These are phyloP conservation scores for Syrrhaptes paradoxus DNA, from an alignment of 2,113 vertebrate genomes.

Conservation along the genomic window DNA sequence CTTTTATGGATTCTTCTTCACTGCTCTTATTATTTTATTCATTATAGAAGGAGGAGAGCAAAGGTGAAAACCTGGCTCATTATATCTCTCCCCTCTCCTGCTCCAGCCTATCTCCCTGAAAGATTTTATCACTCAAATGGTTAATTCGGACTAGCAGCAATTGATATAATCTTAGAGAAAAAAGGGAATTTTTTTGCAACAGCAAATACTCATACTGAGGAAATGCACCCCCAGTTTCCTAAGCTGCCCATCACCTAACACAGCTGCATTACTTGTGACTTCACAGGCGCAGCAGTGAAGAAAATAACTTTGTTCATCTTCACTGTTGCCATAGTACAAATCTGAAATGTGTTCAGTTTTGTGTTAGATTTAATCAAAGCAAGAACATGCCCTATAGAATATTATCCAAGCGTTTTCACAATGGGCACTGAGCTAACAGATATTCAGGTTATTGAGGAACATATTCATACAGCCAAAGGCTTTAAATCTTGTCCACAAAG, in stretches of 20 bases:
- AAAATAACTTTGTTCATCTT: constrained; percentile 2
- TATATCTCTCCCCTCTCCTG: not conserved
- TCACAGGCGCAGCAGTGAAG: not conserved
- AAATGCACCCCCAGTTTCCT: not conserved
- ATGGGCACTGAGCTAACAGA: not conserved
- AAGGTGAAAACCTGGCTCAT: not conserved
- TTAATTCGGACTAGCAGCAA: not conserved
- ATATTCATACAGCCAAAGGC: not conserved
- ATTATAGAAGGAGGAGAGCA: not conserved
- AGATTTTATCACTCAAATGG: not conserved
- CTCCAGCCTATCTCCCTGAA: not conserved
- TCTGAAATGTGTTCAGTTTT: not conserved
- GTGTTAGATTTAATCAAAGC: not conserved
- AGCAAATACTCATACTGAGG: not conserved
- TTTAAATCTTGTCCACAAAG: not conserved
- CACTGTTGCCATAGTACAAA: not conserved
- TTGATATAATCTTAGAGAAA: not conserved
- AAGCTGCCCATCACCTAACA: not conserved
- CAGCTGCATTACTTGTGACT: not conserved
- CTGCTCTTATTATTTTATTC: not conserved
- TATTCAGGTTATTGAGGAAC: not conserved
- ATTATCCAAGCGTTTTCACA: not conserved
- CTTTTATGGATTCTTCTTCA: not conserved
- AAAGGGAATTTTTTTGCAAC: not conserved
- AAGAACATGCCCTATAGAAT: not conserved